Conservation (phyloP, 2,888 invertebrate genomes). For the Autographa pulchrina region DNA sequence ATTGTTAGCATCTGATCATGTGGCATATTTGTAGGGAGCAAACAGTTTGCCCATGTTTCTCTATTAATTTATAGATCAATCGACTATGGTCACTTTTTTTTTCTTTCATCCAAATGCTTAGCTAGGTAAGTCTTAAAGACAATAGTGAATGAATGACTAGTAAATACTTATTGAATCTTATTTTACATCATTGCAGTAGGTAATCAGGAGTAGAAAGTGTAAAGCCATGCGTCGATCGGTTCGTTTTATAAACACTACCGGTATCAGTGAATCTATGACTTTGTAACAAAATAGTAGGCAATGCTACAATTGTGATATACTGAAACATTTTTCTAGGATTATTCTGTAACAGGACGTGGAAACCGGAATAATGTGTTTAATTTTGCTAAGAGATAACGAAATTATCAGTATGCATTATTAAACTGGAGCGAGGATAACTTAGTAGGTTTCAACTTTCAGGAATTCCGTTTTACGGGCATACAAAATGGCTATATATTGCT, state of each 20-base stretch:
- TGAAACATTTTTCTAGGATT: slow-evolving; percentile 1
- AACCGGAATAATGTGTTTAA: slow-evolving; percentile 19
- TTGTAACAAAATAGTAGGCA: background rate
- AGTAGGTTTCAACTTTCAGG: background rate
- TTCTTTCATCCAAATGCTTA: too few relatives aligned
- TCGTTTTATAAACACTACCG: background rate
- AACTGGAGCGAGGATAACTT: slow-evolving; percentile 29
- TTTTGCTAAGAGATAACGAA: slow-evolving; percentile 31
- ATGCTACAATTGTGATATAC: background rate
- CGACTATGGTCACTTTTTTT: too few relatives aligned
- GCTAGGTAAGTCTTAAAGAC: too few relatives aligned
- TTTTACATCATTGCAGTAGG: slow-evolving; percentile 9
- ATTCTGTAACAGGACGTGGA: background rate
- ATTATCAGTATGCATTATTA: slow-evolving; percentile 8
- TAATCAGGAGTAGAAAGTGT: slow-evolving; percentile 45
- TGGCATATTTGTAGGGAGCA: too few relatives aligned
- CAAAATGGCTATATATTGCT: background rate
- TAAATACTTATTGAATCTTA: background rate
- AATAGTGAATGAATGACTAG: background rate
- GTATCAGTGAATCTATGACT: background rate
- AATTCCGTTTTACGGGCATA: background rate
- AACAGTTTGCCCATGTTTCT: too few relatives aligned
- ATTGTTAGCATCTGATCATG: too few relatives aligned
- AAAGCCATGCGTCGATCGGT: slow-evolving; percentile 9
- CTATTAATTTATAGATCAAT: too few relatives aligned